Conservation (phyloP, 2,113 vertebrate species). For the Campylomormyrus numenius region DNA sequence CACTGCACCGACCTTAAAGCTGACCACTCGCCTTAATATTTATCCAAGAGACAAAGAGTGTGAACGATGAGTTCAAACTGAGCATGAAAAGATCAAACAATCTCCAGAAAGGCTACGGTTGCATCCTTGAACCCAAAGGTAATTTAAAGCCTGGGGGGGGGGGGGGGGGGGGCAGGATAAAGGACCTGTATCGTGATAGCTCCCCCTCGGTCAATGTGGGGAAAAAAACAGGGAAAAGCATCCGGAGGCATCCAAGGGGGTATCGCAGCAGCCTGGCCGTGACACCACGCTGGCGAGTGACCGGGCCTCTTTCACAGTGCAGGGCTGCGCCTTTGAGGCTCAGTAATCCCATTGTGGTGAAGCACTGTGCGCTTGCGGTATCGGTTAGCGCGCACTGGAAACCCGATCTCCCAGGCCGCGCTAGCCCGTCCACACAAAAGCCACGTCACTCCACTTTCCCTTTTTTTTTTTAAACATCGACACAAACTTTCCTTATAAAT, state of each 20-base stretch:
- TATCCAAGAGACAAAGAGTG: slow-evolving; percentile 57
- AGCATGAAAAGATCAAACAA: slow-evolving; percentile 49
- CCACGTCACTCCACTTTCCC: not conserved
- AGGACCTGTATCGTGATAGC: not conserved
- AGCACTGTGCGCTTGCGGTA: slow-evolving; percentile 6
- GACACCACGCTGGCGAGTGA: not conserved
- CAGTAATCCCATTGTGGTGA: slow-evolving; percentile 11
- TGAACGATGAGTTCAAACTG: slow-evolving; percentile 54
- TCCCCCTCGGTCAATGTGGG: not conserved
- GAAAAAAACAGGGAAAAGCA: not conserved
- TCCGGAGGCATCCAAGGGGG: not conserved
- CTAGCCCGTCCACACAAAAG: not conserved
- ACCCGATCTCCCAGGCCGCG: not conserved
- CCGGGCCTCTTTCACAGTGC: not conserved
- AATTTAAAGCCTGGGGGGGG: not conserved
- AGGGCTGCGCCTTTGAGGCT: not conserved
- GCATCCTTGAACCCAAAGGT: slow-evolving; percentile 19
- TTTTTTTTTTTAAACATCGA: not conserved
- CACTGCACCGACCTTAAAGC: slow-evolving; percentile 54
- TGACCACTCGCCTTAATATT: slow-evolving; percentile 55
- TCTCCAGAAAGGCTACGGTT: not conserved
- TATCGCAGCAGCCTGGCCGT: not conserved
- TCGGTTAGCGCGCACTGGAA: slow-evolving; percentile 5
- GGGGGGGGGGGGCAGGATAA: not conserved
- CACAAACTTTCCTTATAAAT: not conserved